Percentiles rank a stretch among this genome's conserved stretches.
Evolutionary conservation across 2,113 vertebrate species (phyloP).

Genomic region (Perccottus glenii): DNA sequence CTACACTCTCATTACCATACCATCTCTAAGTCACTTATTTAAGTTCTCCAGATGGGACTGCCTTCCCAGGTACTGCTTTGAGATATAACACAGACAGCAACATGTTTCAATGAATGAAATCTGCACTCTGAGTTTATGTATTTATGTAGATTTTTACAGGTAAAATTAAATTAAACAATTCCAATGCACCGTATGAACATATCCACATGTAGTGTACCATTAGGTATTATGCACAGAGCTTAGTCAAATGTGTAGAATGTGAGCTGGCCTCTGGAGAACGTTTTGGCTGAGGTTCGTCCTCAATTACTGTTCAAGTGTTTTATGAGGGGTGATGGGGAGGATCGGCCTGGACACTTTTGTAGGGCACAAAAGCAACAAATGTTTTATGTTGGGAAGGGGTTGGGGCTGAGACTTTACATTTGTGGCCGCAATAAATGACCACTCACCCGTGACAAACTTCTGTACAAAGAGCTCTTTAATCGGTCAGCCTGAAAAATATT

Average conservation of each 20-base stretch:
- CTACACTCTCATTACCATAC: neutral
- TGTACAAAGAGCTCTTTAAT: constrained; percentile 50
- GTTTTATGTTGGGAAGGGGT: constrained; percentile 65
- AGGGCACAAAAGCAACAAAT: constrained; percentile 46
- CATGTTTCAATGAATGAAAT: too few relatives aligned
- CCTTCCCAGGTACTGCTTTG: neutral
- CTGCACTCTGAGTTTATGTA: too few relatives aligned
- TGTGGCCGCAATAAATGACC: constrained; percentile 40
- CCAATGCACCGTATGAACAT: too few relatives aligned
- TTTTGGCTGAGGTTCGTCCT: constrained; percentile 33
- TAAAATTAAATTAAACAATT: too few relatives aligned
- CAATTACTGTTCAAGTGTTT: constrained; percentile 61
- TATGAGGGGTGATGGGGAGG: constrained; percentile 63
- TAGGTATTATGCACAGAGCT: neutral
- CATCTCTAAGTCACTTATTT: neutral
- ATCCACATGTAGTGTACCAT: too few relatives aligned
- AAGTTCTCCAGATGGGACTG: neutral
- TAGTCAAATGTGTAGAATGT: constrained; percentile 17
- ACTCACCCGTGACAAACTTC: constrained; percentile 66
- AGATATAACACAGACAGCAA: neutral
- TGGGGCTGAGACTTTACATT: constrained; percentile 19
- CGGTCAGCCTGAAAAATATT: constrained; percentile 36
- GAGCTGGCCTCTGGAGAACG: neutral
- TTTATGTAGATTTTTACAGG: too few relatives aligned
- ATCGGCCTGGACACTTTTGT: constrained; percentile 46